These are phyloP conservation scores for Nyctibius grandis DNA, from an alignment of 2,797 vertebrate species.

Conservation along the genomic window DNA sequence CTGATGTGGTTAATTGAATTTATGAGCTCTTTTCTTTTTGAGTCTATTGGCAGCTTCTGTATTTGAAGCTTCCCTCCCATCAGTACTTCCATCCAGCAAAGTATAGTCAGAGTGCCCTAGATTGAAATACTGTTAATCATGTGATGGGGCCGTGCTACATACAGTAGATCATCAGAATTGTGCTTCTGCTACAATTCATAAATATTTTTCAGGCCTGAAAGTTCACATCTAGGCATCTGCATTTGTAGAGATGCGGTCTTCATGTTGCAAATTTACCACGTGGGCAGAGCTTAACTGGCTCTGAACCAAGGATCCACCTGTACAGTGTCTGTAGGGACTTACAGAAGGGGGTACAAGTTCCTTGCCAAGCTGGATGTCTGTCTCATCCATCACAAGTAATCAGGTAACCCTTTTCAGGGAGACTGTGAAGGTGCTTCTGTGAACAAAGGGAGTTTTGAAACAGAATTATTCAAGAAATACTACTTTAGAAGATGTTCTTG, in stretches of 20 bases:
- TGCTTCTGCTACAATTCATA: not conserved
- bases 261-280: rapidly evolving
- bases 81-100: not conserved
- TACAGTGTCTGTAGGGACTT: not conserved
- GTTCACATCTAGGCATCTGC: not conserved
- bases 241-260: not conserved
- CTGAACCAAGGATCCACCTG: not conserved
- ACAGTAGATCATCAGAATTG: not conserved
- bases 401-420: not conserved
- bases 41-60: not conserved
- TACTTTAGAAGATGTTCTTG: not conserved
- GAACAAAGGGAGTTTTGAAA: not conserved
- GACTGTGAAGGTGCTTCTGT: not conserved
- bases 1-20: not conserved
- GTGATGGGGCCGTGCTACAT: not conserved
- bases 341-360: not conserved
- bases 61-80: not conserved
- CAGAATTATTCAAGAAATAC: not conserved
- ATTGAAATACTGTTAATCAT: not conserved
- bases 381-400: not conserved
- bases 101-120: not conserved
- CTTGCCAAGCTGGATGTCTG: not conserved
- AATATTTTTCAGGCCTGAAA: not conserved
- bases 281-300: not conserved
- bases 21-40: not conserved